phyloP scores from a whole-genome alignment of 2,888 invertebrate species.

The Pogonocherus hispidulus region DNA sequence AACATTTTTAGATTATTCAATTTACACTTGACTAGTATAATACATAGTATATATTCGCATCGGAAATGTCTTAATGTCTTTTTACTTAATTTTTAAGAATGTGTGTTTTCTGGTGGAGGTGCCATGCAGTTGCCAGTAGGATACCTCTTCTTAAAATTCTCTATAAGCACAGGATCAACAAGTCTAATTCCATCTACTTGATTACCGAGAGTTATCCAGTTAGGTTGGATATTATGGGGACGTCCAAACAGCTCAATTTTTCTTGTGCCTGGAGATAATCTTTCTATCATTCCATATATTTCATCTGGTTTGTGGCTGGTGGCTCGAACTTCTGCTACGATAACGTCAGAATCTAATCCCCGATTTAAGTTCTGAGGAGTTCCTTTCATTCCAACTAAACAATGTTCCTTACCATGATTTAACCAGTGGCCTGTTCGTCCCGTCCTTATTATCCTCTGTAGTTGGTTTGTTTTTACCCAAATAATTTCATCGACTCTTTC shows the following conservation, averaged over 20 bases:
- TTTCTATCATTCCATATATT: slow-evolving; percentile 96
- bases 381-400: slow-evolving; percentile 96
- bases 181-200: slow-evolving; percentile 95
- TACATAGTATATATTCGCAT: neutral
- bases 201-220: slow-evolving; percentile 98
- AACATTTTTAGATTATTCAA: neutral
- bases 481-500: slow-evolving; percentile 97
- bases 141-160: slow-evolving; percentile 90
- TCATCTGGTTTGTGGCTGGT: slow-evolving; percentile 99
- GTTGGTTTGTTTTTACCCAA: slow-evolving; percentile 99
- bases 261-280: slow-evolving; percentile 95
- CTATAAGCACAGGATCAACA: slow-evolving; percentile 92
- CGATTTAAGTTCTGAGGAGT: slow-evolving; percentile 91
- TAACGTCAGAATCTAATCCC: slow-evolving; percentile 97
- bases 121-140: slow-evolving; percentile 87
- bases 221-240: slow-evolving; percentile 97
- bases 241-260: slow-evolving; percentile 98
- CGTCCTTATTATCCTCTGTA: slow-evolving; percentile 96
- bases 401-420: slow-evolving; percentile 99
- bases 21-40: neutral
- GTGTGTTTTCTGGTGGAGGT: slow-evolving; percentile 61
- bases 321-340: slow-evolving; percentile 97
- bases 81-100: slow-evolving; percentile 57
- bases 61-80: too few relatives aligned
- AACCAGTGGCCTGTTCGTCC: slow-evolving; percentile 99